These are phyloP conservation scores for Hypanus sabinus DNA, from an alignment of 2,113 vertebrate species.

Conservation along the genomic window DNA sequence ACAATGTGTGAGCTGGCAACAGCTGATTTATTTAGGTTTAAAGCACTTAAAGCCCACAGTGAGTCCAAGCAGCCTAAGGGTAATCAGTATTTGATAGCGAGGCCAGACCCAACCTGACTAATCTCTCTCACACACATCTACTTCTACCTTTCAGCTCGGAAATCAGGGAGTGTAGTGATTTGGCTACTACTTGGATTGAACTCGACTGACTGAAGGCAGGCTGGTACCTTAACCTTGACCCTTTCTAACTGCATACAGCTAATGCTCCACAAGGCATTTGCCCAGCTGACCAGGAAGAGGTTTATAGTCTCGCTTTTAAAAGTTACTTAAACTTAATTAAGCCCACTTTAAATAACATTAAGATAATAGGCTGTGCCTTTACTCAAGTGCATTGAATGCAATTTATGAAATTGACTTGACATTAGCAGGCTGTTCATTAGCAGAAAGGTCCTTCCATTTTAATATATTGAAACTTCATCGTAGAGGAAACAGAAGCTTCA, in stretches of 20 bases:
- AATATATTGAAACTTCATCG: background rate
- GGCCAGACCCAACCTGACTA: background rate
- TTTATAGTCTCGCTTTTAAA: constrained; percentile 4
- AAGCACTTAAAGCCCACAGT: too few relatives aligned
- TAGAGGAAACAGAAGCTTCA: background rate
- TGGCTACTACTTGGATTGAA: background rate
- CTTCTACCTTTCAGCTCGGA: background rate
- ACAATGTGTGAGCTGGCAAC: too few relatives aligned
- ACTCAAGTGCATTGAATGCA: background rate
- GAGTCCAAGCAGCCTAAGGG: too few relatives aligned
- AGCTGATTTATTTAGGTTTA: too few relatives aligned
- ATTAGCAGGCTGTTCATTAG: background rate
- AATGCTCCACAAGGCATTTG: too few relatives aligned
- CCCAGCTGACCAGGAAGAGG: background rate
- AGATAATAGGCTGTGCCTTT: background rate
- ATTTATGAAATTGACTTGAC: constrained; percentile 12
- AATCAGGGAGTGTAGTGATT: background rate
- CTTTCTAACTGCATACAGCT: background rate
- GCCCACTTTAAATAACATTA: constrained; percentile 22
- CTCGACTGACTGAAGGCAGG: too few relatives aligned
- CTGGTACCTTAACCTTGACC: background rate
- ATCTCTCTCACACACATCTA: background rate
- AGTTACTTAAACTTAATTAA: constrained; percentile 8
- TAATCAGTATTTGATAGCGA: background rate
- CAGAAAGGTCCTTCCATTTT: background rate